Evolutionary conservation across 1,140 invertebrate species (phyloP), one percentile per base, ranked within the genome.

Genomic region (Aphis gossypii): DNA sequence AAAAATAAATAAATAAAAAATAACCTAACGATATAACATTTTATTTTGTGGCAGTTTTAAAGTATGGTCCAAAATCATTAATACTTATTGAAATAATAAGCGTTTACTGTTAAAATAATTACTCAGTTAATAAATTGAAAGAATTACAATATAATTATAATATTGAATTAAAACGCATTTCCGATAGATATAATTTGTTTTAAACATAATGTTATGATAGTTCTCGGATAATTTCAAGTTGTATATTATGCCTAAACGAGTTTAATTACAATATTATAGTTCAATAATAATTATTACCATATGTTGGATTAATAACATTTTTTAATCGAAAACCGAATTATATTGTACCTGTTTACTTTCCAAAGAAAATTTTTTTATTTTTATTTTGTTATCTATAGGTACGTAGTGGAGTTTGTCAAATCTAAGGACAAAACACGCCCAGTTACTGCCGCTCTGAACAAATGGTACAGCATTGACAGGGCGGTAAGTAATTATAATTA

Each of bases 391-490:
- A 86, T 46, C 11, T n/a, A 54, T 94, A 95, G 95, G 93, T 94
- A 94, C 48, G 94, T 95, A 21, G 94, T 94, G 93, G 94, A 94
- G 20, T 94, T 94, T 94, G 94, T 94, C 68, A 94, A 94, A 90
- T 84, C 94, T 83, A 93, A 95, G 94, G 95, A 95, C 84, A 92
- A 90, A 44, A 94, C 94, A 35, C 94, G 95, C 21, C 95, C 95
- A 21, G 93, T 95, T 51, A 95, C 95, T 30, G 94, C 94, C 56
- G 95, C 95, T 93, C 94, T 95, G 68, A 95, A 95, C 94, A 94
- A 95, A 93, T 94, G 94, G 90, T 95, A 94, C 92, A 93, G 88
- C 84, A 94, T 94, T 91, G 95, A 95, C 92, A 94, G 94, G 89
- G 95, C 95, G 94, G 95, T 95, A 94, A 95, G 94, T 94, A 92